A percentile compares a stretch with the other conserved stretches of the same genome.
Conservation (phyloP, 30 jellyfish, hydroid and myxozoan genomes). For the Phacellophora camtschatica region DNA sequence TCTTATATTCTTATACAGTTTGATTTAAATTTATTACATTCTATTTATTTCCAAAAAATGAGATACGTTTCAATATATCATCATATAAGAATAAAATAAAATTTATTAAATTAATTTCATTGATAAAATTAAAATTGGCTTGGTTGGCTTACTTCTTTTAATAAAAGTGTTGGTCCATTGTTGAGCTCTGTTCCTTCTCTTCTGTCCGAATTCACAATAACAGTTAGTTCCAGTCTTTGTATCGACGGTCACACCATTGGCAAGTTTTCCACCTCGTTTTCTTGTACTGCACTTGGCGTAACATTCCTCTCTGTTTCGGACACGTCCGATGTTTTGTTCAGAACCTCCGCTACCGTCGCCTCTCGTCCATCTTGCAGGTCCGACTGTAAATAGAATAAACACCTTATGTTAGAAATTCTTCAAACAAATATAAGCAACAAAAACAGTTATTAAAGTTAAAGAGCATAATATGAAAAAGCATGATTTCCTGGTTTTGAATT, state of each 20-base stretch:
- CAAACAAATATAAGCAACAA: no score
- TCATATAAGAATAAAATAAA: no score
- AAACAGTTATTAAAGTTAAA: no score
- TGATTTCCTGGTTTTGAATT: no score
- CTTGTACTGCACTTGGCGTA: not conserved
- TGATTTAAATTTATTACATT: no score
- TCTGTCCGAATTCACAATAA: constrained; percentile 6
- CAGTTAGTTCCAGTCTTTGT: constrained; percentile 8
- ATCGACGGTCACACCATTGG: constrained; percentile 11
- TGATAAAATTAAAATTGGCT: no score
- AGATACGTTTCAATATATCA: no score
- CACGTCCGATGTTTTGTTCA: constrained; percentile 2
- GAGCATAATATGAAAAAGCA: no score
- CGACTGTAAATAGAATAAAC: not conserved
- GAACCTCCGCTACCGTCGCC: constrained; percentile 10
- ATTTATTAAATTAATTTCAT: no score
- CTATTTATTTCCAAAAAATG: no score
- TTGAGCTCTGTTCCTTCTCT: not conserved
- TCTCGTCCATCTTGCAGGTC: not conserved
- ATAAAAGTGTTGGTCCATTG: not conserved
- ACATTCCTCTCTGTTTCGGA: not conserved
- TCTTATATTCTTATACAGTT: no score
- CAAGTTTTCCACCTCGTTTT: not conserved
- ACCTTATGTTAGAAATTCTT: no score
- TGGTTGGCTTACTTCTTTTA: not conserved